These are phyloP conservation scores for Parazoanthus swiftii DNA, from an alignment of 92 coral and sea anemone genomes.

Conservation along the genomic window DNA sequence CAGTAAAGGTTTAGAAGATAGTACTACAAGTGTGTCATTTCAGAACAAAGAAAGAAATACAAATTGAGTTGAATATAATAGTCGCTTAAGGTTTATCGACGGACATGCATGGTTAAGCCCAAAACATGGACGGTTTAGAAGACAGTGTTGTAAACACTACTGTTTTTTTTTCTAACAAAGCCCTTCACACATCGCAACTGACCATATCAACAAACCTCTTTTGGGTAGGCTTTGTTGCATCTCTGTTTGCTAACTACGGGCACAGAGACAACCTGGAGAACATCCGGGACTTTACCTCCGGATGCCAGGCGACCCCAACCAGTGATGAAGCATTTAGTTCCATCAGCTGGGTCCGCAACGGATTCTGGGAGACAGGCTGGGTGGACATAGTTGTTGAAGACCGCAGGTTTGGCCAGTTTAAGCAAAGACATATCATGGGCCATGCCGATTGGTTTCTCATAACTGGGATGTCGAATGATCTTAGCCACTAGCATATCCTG, in stretches of 20 bases:
- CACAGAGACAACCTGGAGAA: conserved; percentile 33
- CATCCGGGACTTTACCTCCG: conserved; percentile 39
- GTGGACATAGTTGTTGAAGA: conserved; percentile 29
- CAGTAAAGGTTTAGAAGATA: too few species aligned
- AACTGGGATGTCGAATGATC: conserved; percentile 47
- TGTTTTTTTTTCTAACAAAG: too few species aligned
- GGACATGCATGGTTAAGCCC: too few species aligned
- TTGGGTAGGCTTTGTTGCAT: conserved; percentile 35
- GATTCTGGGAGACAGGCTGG: conserved; percentile 36
- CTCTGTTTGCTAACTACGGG: conserved; percentile 24
- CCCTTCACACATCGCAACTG: too few species aligned
- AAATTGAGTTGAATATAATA: too few species aligned
- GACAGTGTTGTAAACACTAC: too few species aligned
- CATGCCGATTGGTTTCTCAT: conserved; percentile 50
- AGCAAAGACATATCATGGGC: conserved; percentile 53
- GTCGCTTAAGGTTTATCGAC: too few species aligned
- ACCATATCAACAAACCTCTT: neutral
- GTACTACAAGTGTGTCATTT: too few species aligned
- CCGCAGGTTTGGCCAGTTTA: conserved; percentile 55
- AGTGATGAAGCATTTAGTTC: conserved; percentile 27
- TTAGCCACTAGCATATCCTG: conserved; percentile 51
- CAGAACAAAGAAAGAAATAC: too few species aligned
- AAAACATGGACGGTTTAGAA: too few species aligned
- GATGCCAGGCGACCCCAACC: conserved; percentile 43
- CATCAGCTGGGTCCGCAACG: conserved; percentile 34